phyloP scores from a whole-genome alignment of 2,888 invertebrate genomes.

The Lysandra coridon region DNA sequence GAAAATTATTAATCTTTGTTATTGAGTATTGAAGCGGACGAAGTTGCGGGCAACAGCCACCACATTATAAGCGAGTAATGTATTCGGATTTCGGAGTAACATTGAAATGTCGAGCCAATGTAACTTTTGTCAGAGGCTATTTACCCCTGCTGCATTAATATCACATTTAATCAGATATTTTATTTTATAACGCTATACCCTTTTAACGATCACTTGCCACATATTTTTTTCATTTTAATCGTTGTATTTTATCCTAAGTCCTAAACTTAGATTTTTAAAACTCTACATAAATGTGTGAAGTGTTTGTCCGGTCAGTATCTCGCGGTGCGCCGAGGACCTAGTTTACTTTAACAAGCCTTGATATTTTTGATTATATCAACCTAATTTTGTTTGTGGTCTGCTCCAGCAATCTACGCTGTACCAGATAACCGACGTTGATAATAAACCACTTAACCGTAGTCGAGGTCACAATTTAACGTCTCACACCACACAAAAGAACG shows the following conservation, averaged over 20 bases:
- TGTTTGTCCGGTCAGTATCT: constrained; percentile 9
- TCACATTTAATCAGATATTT: not conserved
- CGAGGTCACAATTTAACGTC: constrained; percentile 52
- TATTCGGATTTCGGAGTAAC: constrained; percentile 8
- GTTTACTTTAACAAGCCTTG: constrained; percentile 28
- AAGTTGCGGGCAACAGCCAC: not conserved
- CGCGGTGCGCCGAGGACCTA: constrained; percentile 12
- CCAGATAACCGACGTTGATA: constrained; percentile 45
- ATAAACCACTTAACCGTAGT: constrained; percentile 51
- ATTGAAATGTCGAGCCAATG: constrained; percentile 20
- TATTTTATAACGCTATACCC: not conserved
- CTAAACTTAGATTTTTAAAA: not conserved
- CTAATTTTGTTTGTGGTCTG: constrained; percentile 27
- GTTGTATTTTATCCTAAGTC: not conserved
- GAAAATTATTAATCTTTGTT: too few relatives aligned
- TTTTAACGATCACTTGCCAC: not conserved
- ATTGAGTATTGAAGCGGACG: not conserved
- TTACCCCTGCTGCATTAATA: constrained; percentile 2
- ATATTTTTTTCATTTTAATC: not conserved
- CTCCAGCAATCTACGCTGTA: constrained; percentile 32
- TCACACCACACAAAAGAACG: constrained; percentile 38
- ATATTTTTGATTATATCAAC: constrained; percentile 30
- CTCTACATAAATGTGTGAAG: not conserved
- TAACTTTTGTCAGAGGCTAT: constrained; percentile 4
- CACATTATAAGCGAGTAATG: constrained; percentile 32